A percentile compares a stretch with the other conserved stretches of the same genome.
Conservation (phyloP, 2,888 invertebrate species). For the Rugalucina vietnamica region DNA sequence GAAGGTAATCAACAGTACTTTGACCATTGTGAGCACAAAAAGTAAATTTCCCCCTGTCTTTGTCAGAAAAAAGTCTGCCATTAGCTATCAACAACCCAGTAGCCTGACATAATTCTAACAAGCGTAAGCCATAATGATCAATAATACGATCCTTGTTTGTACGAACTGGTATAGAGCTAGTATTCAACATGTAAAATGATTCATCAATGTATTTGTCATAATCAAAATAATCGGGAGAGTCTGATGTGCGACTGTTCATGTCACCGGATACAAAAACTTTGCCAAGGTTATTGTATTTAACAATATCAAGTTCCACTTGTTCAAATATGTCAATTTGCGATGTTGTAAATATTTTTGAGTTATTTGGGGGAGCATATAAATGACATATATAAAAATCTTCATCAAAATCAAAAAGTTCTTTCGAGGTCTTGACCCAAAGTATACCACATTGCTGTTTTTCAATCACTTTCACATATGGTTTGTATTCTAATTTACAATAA, state of each 20-base stretch:
- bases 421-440: background rate
- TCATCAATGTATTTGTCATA: background rate
- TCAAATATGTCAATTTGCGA: background rate
- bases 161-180: background rate
- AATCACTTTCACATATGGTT: background rate
- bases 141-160: background rate
- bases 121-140: background rate
- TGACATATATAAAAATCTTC: background rate
- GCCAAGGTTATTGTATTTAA: background rate
- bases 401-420: background rate
- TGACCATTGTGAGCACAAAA: background rate
- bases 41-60: background rate
- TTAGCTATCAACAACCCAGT: background rate
- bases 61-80: background rate
- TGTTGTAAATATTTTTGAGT: background rate
- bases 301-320: background rate
- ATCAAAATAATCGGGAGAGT: background rate
- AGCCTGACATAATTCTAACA: background rate
- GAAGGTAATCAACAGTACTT: background rate
- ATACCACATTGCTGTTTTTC: background rate
- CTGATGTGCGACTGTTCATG: background rate
- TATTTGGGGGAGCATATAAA: background rate
- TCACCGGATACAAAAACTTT: background rate
- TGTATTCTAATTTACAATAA: no score
- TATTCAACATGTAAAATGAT: background rate